Evolutionary conservation across 2,113 vertebrate genomes (phyloP).

Genomic region (Dicentrarchus labrax): DNA sequence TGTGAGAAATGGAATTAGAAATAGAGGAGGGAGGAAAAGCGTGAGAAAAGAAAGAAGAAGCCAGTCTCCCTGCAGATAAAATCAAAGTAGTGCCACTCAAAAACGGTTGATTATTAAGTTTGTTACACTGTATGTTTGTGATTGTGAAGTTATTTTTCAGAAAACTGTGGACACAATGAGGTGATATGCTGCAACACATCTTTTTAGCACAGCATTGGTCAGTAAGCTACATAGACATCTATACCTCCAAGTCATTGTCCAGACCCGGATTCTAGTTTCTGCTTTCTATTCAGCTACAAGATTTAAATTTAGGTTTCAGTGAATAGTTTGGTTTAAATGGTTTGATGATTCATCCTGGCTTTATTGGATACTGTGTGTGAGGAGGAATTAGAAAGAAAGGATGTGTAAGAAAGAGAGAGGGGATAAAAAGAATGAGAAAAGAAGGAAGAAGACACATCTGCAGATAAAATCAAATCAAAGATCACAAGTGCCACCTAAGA

Average conservation of each 20-base stretch:
- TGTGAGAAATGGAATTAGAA: not conserved
- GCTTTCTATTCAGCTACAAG: not conserved
- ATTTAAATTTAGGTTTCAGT: constrained; percentile 17
- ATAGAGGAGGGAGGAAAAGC: not conserved
- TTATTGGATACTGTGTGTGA: constrained; percentile 14
- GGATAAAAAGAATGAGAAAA: constrained; percentile 17
- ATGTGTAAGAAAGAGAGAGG: not conserved
- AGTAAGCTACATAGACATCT: not conserved
- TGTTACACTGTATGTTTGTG: not conserved
- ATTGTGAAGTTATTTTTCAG: too few relatives aligned
- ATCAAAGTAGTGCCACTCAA: not conserved
- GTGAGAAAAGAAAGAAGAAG: constrained; percentile 5
- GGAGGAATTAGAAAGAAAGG: not conserved
- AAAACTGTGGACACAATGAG: not conserved
- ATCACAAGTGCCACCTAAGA: not conserved
- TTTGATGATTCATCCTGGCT: constrained; percentile 15
- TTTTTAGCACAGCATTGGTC: not conserved
- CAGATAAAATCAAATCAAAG: not conserved
- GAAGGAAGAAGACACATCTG: not conserved
- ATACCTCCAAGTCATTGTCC: not conserved
- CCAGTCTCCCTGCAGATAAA: not conserved
- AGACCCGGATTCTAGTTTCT: not conserved
- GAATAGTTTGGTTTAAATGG: constrained; percentile 15
- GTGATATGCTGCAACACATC: not conserved
- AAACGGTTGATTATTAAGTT: not conserved